A percentile compares a stretch with the other conserved stretches of the same genome.
Conservation (phyloP, 1,140 invertebrate species). For the Panonychus citri region DNA sequence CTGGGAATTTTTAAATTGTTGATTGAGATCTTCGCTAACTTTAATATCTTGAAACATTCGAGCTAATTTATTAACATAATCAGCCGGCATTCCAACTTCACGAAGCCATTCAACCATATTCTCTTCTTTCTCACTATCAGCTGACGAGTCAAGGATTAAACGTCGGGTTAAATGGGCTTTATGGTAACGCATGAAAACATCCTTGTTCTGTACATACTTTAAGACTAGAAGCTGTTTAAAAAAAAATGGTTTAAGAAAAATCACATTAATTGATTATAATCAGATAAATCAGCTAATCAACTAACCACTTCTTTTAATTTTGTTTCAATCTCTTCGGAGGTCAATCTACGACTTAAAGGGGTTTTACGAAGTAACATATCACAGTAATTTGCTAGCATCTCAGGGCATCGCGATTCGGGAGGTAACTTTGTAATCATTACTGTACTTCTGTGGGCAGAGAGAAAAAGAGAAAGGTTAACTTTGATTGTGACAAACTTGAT, state of each 20-base stretch:
- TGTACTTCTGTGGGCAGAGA: neutral
- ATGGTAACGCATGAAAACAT: slow-evolving; percentile 98
- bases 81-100: slow-evolving; percentile 90
- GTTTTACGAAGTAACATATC: slow-evolving; percentile 95
- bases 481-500: neutral
- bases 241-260: neutral
- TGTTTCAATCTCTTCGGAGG: slow-evolving; percentile 87
- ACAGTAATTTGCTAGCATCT: slow-evolving; percentile 96
- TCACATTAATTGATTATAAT: too few species aligned
- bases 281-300: too few species aligned
- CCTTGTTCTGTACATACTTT: slow-evolving; percentile 98
- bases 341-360: slow-evolving; percentile 80
- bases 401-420: slow-evolving; percentile 84
- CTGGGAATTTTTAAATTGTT: slow-evolving; percentile 44
- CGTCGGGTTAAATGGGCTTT: slow-evolving; percentile 90
- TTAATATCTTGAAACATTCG: slow-evolving; percentile 80
- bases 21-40: slow-evolving; percentile 93
- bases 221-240: slow-evolving; percentile 54
- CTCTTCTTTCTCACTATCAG: slow-evolving; percentile 97
- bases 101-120: slow-evolving; percentile 88
- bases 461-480: neutral
- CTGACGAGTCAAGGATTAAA: slow-evolving; percentile 81
- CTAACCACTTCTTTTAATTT: slow-evolving; percentile 63
- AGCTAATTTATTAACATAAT: slow-evolving; percentile 94
- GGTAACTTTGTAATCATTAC: neutral